A percentile compares a stretch with the other conserved stretches of the same genome.
Conservation (phyloP, 2,113 vertebrate species). For the Beaufortia kweichowensis region DNA sequence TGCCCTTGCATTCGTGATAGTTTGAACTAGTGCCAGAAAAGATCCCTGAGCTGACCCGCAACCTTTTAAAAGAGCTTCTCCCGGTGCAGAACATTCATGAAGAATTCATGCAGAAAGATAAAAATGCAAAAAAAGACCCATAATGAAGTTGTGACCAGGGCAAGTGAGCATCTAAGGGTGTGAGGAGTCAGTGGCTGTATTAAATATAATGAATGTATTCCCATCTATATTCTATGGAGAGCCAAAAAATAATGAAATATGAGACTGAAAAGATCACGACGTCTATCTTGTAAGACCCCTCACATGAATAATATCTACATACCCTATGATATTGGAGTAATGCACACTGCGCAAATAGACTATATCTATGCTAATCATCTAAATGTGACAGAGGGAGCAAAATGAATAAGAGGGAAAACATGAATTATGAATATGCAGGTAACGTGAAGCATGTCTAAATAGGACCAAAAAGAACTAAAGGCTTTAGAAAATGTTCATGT, state of each 20-base stretch:
- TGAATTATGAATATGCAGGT: slow-evolving; percentile 30
- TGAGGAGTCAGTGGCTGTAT: slow-evolving; percentile 40
- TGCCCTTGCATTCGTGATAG: slow-evolving; percentile 13
- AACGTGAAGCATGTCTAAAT: neutral
- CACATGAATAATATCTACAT: slow-evolving; percentile 2
- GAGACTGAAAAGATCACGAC: neutral
- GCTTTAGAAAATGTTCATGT: neutral
- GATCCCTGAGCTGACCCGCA: slow-evolving; percentile 2
- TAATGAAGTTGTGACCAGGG: slow-evolving; percentile 56
- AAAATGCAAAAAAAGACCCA: slow-evolving; percentile 42
- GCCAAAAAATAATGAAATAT: slow-evolving; percentile 29
- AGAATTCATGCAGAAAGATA: slow-evolving; percentile 50
- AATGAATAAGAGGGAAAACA: neutral
- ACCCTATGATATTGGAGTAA: slow-evolving; percentile 19
- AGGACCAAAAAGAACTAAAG: neutral
- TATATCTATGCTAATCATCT: slow-evolving; percentile 27
- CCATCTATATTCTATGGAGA: slow-evolving; percentile 10
- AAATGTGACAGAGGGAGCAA: neutral
- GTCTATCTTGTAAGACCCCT: slow-evolving; percentile 5
- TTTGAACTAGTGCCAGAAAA: slow-evolving; percentile 12
- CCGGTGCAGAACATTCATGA: slow-evolving; percentile 47
- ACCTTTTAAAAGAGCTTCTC: slow-evolving; percentile 36
- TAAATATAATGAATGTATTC: slow-evolving; percentile 49
- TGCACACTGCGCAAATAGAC: slow-evolving; percentile 10
- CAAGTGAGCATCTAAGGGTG: slow-evolving; percentile 51